Conservation (phyloP, 2,113 vertebrate genomes). For the Psittacula cyanocephala region DNA sequence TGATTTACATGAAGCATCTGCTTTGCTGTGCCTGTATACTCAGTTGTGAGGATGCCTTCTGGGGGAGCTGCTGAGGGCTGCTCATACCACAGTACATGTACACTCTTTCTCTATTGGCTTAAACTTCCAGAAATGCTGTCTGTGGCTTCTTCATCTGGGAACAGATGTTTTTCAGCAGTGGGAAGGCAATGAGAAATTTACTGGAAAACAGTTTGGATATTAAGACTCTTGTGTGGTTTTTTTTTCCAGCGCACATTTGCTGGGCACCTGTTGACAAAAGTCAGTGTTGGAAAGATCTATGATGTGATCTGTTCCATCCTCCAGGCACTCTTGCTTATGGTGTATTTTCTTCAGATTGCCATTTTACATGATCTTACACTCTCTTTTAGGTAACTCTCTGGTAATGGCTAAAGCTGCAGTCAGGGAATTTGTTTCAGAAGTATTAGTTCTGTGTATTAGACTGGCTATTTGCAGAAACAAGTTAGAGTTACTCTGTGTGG, state of each 20-base stretch:
- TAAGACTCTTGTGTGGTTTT: neutral
- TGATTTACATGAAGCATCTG: neutral
- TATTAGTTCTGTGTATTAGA: neutral
- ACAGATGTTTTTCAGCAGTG: slow-evolving; percentile 35
- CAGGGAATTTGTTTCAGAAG: neutral
- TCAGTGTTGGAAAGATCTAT: neutral
- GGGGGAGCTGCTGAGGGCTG: neutral
- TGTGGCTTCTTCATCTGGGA: neutral
- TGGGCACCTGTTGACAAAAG: slow-evolving; percentile 41
- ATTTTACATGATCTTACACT: neutral
- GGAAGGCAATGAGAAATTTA: neutral
- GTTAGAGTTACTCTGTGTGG: neutral
- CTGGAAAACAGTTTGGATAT: slow-evolving; percentile 20
- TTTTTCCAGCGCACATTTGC: neutral
- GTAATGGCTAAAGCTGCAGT: neutral
- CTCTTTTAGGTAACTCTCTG: neutral
- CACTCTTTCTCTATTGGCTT: neutral
- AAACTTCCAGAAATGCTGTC: neutral
- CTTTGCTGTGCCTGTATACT: neutral
- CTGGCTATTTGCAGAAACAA: neutral
- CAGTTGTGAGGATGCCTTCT: neutral
- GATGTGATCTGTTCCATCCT: slow-evolving; percentile 13
- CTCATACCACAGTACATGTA: neutral
- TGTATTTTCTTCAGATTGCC: neutral
- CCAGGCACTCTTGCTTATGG: neutral